phyloP scores from a whole-genome alignment of 2,113 vertebrate genomes.

The Chrysemys picta region DNA sequence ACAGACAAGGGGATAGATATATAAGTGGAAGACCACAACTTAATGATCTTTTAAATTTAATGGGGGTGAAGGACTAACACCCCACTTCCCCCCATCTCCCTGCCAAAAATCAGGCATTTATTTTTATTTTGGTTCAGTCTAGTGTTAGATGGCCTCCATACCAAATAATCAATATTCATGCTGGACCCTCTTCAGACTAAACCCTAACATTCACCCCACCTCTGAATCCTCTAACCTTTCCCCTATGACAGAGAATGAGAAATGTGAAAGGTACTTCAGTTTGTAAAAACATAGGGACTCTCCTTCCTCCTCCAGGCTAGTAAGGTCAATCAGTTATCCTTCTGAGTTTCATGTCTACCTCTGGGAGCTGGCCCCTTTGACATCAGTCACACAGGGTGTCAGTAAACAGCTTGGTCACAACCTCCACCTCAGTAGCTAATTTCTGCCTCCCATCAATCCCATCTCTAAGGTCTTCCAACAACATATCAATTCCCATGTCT shows the following conservation, averaged over 20 bases:
- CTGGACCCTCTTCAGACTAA: background rate
- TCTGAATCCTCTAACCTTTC: background rate
- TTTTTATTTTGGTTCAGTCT: background rate
- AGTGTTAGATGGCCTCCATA: background rate
- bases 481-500: background rate
- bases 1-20: background rate
- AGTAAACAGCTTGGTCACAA: background rate
- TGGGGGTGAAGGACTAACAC: background rate
- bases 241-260: too few relatives aligned
- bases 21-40: background rate
- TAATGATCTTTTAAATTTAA: background rate
- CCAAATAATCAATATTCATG: background rate
- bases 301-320: background rate
- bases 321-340: background rate
- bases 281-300: background rate
- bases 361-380: background rate
- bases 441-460: background rate
- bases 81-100: too few relatives aligned
- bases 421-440: background rate
- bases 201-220: background rate
- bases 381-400: background rate
- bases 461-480: background rate
- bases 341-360: background rate
- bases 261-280: background rate
- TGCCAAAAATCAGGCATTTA: background rate